Evolutionary conservation across 2,113 vertebrate genomes (phyloP).

Genomic region (Rhinoptilus africanus): DNA sequence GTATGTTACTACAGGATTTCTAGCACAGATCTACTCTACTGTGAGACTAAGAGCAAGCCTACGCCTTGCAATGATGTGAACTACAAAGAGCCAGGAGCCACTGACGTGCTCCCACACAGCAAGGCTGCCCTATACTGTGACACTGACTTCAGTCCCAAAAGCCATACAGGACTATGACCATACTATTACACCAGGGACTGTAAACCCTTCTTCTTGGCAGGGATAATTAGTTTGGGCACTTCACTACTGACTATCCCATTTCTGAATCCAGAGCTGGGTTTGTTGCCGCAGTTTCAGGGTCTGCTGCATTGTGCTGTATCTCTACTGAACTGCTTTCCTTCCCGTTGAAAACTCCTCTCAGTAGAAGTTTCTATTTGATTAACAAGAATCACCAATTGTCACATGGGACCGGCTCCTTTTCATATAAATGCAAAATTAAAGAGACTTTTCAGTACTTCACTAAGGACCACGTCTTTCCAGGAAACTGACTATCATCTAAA

Average conservation of each 20-base stretch:
- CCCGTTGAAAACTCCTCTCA: background rate
- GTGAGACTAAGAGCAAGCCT: background rate
- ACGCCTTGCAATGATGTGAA: background rate
- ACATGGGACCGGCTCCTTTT: background rate
- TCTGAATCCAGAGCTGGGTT: background rate
- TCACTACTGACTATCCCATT: background rate
- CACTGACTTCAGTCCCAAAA: background rate
- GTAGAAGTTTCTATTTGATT: background rate
- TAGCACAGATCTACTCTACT: background rate
- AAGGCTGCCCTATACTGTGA: background rate
- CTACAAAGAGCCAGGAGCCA: background rate
- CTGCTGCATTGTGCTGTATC: background rate
- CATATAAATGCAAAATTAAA: background rate
- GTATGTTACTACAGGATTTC: background rate
- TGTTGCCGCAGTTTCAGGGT: background rate
- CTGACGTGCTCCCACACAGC: background rate
- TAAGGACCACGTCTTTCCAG: background rate
- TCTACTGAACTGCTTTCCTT: background rate
- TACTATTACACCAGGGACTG: background rate
- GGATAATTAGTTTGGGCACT: background rate
- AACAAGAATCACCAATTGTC: background rate
- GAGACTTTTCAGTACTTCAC: background rate
- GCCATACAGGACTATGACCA: background rate
- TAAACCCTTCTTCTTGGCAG: background rate
- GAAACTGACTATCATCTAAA: background rate